Evolutionary conservation across 2,888 invertebrate genomes (phyloP), one percentile per base, ranked within the genome.

Genomic region (Lithophane semibrunnea): DNA sequence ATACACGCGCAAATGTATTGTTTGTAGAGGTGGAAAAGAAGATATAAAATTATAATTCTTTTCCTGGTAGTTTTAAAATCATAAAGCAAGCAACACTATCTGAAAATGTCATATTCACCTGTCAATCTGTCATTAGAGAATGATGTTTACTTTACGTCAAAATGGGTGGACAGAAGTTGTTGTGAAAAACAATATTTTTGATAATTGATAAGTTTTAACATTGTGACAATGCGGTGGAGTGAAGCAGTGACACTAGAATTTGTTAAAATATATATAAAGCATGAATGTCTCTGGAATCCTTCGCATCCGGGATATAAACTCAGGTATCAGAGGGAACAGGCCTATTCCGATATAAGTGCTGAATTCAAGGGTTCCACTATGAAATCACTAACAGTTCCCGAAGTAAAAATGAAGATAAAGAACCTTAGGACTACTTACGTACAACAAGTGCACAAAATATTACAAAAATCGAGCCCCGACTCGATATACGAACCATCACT

Each of bases 221-320:
- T 60, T 61, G 67, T 64, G 84, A 92, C 76, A 74, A 96, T 96
- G 95, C 92, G 95, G 85, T 97, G 97, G 97, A 93, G 94, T 84
- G 97, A 97, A 91, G 89, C 94, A 63, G 93, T 94, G 42, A 97
- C 97, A 2, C 86, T 95, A 75, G 92, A 94, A 85, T 97, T 97
- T 85, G 96, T 97, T 18, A 96, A 95, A 90, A 91, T 96, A 73
- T 97, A 97, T 89, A 90, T 96, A 73, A 95, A 94, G 80, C 93
- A 96, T 77, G 97, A 97, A 87, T 96, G 96, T 79, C 91, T 97
- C 18, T 97, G 97, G 97, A 96, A 97, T 88, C 94, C 95, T 1
- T 86, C 90, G 64, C 94, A 95, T 83, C 90, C 93, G 0, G 92
- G 91, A 16, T 97, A 97, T 85, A 96, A 95, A 91, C 79, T 93